phyloP scores from a whole-genome alignment of 1,140 invertebrate genomes.

The Contarinia nasturtii region DNA sequence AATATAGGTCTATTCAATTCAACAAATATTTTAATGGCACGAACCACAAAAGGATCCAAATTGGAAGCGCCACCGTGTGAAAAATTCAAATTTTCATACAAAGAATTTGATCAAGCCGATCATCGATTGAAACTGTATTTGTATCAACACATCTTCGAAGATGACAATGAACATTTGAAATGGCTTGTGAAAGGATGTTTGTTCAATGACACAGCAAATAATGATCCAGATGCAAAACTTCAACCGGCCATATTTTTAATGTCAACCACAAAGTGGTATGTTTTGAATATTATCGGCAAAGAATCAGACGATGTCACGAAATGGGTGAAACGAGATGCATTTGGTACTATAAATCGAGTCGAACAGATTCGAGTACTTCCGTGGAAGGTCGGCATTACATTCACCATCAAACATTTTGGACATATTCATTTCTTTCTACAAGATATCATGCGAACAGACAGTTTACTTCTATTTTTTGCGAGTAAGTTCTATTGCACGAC shows the following conservation, averaged over 20 bases:
- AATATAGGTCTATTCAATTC: conserved; percentile 17
- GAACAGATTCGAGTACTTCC: conserved; percentile 12
- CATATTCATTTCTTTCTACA: conserved; percentile 14
- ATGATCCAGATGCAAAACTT: conserved; percentile 6
- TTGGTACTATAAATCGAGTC: conserved; percentile 12
- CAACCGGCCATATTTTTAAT: conserved; percentile 31
- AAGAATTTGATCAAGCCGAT: conserved; percentile 31
- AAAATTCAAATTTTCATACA: conserved; percentile 32
- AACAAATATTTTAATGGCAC: conserved; percentile 19
- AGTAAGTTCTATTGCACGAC: no score
- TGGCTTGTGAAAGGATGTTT: conserved; percentile 30
- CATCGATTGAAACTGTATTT: conserved; percentile 35
- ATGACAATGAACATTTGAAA: conserved; percentile 31
- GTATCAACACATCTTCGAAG: conserved; percentile 31
- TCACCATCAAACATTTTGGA: conserved; percentile 10
- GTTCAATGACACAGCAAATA: conserved; percentile 15
- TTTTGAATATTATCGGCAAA: conserved; percentile 27
- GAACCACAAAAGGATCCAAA: conserved; percentile 14
- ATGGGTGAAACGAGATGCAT: conserved; percentile 14
- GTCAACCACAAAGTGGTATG: conserved; percentile 30
- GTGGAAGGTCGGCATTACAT: conserved; percentile 18
- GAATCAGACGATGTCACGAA: conserved; percentile 25
- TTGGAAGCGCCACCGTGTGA: conserved; percentile 6
- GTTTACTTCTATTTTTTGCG: conserved; percentile 13
- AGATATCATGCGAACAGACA: conserved; percentile 16